phyloP scores from a whole-genome alignment of 2,797 vertebrate species.

The Loris lydekkerianus region DNA sequence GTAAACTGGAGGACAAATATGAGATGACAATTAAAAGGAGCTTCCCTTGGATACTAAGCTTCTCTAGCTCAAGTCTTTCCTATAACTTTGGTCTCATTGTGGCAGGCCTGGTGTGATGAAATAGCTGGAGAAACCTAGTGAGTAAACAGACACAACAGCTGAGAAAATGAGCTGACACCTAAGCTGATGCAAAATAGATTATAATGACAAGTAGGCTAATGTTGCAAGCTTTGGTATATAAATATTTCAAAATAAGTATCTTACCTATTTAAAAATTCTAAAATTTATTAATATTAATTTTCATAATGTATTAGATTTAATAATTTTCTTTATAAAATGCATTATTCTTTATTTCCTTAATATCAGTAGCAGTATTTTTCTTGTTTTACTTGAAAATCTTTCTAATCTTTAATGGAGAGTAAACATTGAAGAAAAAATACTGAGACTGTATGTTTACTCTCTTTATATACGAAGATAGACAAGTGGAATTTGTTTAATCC shows the following conservation, averaged over 20 bases:
- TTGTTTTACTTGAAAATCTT: conserved; percentile 59
- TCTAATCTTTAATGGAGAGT: conserved; percentile 28
- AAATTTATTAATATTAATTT: conserved; percentile 44
- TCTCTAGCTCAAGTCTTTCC: not conserved
- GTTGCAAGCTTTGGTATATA: conserved; percentile 31
- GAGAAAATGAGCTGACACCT: conserved; percentile 32
- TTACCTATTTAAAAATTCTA: conserved; percentile 26
- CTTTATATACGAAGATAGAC: not conserved
- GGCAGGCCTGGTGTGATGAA: not conserved
- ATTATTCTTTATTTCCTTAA: conserved; percentile 2
- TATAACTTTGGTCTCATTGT: not conserved
- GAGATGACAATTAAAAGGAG: not conserved
- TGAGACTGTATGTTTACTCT: not conserved
- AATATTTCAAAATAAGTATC: conserved; percentile 41
- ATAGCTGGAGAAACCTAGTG: not conserved
- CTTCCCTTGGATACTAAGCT: not conserved
- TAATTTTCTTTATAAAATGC: conserved; percentile 14
- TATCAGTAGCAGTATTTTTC: conserved; percentile 24
- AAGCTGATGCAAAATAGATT: not conserved
- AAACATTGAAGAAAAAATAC: conserved; percentile 53
- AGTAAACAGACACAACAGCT: conserved; percentile 3
- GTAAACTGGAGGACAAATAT: not conserved
- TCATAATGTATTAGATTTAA: conserved; percentile 48
- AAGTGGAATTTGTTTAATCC: not conserved
- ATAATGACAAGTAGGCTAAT: conserved; percentile 11